Conservation (phyloP, 2,113 vertebrate species). For the Zootoca vivipara region DNA sequence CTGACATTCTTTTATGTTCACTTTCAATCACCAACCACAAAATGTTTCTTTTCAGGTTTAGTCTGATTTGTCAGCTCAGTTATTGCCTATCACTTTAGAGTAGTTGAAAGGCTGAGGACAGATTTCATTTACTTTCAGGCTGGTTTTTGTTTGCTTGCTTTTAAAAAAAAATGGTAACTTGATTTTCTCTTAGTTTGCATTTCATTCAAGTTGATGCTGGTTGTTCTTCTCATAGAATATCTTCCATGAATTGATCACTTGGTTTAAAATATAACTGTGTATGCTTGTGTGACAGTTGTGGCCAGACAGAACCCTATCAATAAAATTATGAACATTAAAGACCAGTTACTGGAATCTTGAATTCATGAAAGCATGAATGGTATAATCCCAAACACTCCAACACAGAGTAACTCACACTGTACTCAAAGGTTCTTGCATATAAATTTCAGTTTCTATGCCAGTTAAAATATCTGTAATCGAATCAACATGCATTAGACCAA, state of each 20-base stretch:
- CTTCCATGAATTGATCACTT: conserved; percentile 61
- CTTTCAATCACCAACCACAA: conserved; percentile 66
- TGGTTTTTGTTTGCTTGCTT: conserved; percentile 33
- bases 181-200: conserved; percentile 64
- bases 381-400: background rate
- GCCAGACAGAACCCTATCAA: conserved; percentile 43
- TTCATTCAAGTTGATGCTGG: conserved; percentile 58
- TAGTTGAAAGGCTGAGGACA: conserved; percentile 57
- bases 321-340: conserved; percentile 11
- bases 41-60: conserved; percentile 64
- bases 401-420: background rate
- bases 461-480: background rate
- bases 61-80: conserved; percentile 67
- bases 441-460: background rate
- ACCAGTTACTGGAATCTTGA: background rate
- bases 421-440: background rate
- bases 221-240: conserved; percentile 63
- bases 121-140: conserved; percentile 71
- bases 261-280: conserved; percentile 37
- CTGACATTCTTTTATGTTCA: conserved; percentile 74
- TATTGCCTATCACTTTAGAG: conserved; percentile 69
- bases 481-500: background rate
- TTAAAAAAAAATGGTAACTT: conserved; percentile 28
- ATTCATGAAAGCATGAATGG: background rate
- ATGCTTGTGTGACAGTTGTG: conserved; percentile 3